Percentiles rank a stretch among this genome's conserved stretches.
Evolutionary conservation across 1,140 invertebrate genomes (phyloP).

Genomic region (Drosophila trapezifrons): DNA sequence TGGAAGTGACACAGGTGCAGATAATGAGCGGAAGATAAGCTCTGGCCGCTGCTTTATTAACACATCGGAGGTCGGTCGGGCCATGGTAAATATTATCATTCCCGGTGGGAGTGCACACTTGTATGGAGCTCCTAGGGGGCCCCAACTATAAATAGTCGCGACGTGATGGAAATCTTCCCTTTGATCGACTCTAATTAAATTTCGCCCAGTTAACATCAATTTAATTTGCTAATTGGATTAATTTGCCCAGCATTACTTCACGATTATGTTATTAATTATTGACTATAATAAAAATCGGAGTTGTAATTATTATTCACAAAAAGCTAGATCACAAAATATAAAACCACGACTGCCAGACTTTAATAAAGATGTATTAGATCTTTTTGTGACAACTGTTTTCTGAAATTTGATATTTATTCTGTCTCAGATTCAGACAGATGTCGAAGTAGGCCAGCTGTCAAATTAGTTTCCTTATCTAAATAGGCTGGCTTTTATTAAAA

Average conservation of each 20-base stretch:
- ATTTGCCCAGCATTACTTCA: slow-evolving; percentile 21
- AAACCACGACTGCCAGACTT: neutral
- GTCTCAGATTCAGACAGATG: slow-evolving; percentile 1
- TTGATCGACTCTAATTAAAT: slow-evolving; percentile 46
- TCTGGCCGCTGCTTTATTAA: slow-evolving; percentile 39
- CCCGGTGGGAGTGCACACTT: slow-evolving; percentile 47
- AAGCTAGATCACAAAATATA: too few relatives aligned
- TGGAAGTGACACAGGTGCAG: slow-evolving; percentile 48
- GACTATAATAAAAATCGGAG: neutral
- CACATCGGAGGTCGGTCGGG: slow-evolving; percentile 37
- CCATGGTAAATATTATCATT: slow-evolving; percentile 31
- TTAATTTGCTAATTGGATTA: slow-evolving; percentile 32
- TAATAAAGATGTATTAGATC: neutral
- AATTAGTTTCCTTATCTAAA: slow-evolving; percentile 20
- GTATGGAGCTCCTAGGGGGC: slow-evolving; percentile 10
- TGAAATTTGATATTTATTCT: neutral
- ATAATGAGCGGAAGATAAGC: slow-evolving; percentile 54
- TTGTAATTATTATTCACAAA: slow-evolving; percentile 1
- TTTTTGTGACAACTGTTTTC: neutral
- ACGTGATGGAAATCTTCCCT: slow-evolving; percentile 35
- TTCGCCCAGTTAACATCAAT: slow-evolving; percentile 39
- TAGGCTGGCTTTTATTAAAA: neutral
- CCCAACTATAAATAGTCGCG: slow-evolving; percentile 23
- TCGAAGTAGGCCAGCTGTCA: slow-evolving; percentile 1
- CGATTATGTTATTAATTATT: slow-evolving; percentile 23